A percentile compares a stretch with the other conserved stretches of the same genome.
Evolutionary conservation across 2,113 vertebrate genomes (phyloP).

Genomic region (Plecotus auritus): DNA sequence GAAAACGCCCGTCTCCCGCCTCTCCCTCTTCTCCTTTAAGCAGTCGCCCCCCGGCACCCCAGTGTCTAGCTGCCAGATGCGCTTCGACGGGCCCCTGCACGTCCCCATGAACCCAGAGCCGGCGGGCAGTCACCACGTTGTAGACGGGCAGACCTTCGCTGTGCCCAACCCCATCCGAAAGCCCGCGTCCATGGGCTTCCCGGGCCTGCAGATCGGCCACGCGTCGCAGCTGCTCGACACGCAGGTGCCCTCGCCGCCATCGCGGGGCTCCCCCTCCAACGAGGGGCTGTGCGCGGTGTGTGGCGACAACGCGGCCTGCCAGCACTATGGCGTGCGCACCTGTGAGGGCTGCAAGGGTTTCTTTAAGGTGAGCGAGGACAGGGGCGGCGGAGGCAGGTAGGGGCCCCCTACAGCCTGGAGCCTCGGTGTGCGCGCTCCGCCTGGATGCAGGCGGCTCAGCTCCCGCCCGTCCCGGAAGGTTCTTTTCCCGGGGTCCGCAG

Average conservation of each 20-base stretch:
- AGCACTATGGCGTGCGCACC: constrained; percentile 95
- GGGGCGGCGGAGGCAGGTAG: background rate
- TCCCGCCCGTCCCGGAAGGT: accelerated
- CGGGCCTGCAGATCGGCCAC: constrained; percentile 94
- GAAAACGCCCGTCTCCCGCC: constrained; percentile 94
- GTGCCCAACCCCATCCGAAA: constrained; percentile 94
- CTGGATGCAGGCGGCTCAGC: background rate
- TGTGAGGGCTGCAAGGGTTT: constrained; percentile 97
- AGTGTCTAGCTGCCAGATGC: constrained; percentile 98
- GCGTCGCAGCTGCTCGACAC: constrained; percentile 95
- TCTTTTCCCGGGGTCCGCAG: background rate
- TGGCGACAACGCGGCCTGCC: constrained; percentile 97
- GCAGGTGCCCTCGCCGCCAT: constrained; percentile 95
- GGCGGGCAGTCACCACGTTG: constrained; percentile 88
- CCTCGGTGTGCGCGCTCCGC: background rate
- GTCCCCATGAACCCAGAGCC: constrained; percentile 93
- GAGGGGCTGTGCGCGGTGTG: constrained; percentile 98
- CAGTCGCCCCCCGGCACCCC: constrained; percentile 97
- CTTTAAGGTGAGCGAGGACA: constrained; percentile 88
- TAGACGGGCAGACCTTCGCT: constrained; percentile 93
- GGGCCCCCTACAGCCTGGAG: background rate
- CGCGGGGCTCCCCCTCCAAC: constrained; percentile 96
- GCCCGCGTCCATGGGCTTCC: constrained; percentile 92
- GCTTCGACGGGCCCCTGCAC: constrained; percentile 96
- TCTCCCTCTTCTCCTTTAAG: constrained; percentile 98